Conservation (phyloP, 2,797 vertebrate species). For the Euthynnus affinis region DNA sequence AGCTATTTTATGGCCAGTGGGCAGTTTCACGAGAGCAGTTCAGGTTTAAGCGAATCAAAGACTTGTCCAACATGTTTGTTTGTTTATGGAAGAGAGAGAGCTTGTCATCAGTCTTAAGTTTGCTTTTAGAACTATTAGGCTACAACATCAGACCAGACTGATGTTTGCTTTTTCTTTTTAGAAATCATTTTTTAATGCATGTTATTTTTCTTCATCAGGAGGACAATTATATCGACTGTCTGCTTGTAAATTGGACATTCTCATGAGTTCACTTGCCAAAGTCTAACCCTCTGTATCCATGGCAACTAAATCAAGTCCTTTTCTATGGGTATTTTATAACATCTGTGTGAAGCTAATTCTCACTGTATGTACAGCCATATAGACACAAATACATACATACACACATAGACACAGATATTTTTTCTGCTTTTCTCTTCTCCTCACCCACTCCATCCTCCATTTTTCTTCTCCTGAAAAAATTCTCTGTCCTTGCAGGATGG, state of each 20-base stretch:
- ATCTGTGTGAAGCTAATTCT: conserved; percentile 58
- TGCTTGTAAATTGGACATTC: conserved; percentile 41
- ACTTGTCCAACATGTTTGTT: conserved; percentile 12
- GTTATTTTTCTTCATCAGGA: conserved; percentile 19
- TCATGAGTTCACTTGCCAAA: conserved; percentile 49
- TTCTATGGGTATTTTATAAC: conserved; percentile 51
- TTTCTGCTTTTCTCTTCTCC: conserved; percentile 27
- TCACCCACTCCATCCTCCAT: conserved; percentile 10
- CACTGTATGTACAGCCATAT: conserved; percentile 13
- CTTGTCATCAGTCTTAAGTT: conserved; percentile 1
- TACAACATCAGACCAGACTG: background rate
- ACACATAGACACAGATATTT: conserved; percentile 16
- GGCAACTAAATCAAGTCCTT: conserved; percentile 65
- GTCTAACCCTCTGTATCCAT: conserved; percentile 67
- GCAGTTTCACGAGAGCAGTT: background rate
- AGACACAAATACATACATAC: conserved; percentile 1
- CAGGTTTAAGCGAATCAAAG: conserved; percentile 1
- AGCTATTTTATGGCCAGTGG: conserved; percentile 2
- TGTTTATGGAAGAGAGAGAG: conserved; percentile 4
- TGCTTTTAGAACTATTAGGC: background rate
- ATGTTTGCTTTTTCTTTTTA: background rate
- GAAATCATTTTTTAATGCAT: background rate
- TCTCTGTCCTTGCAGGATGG: conserved; percentile 3
- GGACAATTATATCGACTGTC: conserved; percentile 34
- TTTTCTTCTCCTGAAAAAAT: conserved; percentile 6